Conservation (phyloP, 2,888 invertebrate species). For the Thereva unica region DNA sequence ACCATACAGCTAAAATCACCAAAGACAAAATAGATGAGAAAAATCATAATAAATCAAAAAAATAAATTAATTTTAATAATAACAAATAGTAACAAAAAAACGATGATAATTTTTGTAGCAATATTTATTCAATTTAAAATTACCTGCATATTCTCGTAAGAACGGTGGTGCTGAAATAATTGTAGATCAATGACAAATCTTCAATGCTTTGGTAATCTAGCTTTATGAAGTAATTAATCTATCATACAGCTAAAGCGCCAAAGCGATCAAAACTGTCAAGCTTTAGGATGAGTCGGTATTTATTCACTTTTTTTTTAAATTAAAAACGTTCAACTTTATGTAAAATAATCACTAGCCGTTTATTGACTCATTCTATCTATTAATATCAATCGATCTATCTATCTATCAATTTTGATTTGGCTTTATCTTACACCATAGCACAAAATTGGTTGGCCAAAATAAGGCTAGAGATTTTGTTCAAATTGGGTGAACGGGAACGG, state of each 20-base stretch:
- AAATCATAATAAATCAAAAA: conserved; percentile 44
- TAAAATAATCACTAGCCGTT: neutral
- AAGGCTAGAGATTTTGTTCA: too few species aligned
- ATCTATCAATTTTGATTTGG: neutral
- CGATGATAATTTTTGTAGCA: neutral
- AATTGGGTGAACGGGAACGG: too few species aligned
- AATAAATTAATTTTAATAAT: neutral
- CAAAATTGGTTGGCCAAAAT: too few species aligned
- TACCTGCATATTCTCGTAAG: neutral
- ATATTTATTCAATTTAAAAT: neutral
- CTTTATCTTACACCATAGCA: too few species aligned
- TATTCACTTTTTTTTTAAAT: conserved; percentile 3
- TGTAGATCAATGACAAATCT: conserved; percentile 47
- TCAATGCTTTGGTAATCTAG: conserved; percentile 92
- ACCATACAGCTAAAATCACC: conserved; percentile 76
- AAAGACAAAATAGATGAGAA: conserved; percentile 65
- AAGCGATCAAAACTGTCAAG: conserved; percentile 68
- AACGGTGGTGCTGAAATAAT: too few species aligned
- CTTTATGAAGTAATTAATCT: conserved; percentile 78
- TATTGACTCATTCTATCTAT: too few species aligned
- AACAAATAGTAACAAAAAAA: conserved; percentile 37
- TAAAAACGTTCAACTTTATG: neutral
- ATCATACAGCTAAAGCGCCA: conserved; percentile 91
- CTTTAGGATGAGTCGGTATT: neutral
- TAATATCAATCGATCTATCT: too few species aligned